phyloP scores from a whole-genome alignment of 92 coral and sea anemone genomes.

The Heliopora coerulea region DNA sequence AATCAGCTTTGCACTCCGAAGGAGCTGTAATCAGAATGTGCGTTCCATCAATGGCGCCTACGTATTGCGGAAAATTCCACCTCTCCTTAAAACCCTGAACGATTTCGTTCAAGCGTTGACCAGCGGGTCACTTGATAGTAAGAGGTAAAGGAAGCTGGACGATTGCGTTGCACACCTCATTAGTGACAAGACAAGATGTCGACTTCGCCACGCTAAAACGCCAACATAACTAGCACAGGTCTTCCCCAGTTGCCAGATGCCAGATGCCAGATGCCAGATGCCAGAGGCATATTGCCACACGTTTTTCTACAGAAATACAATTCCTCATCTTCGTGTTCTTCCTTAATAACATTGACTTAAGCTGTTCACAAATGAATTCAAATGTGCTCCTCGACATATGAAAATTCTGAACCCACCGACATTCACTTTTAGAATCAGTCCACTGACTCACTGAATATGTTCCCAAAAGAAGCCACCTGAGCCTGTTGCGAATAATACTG shows the following conservation, averaged over 20 bases:
- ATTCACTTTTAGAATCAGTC: slow-evolving; percentile 14
- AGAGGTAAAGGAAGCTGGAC: slow-evolving; percentile 5
- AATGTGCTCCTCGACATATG: slow-evolving; percentile 46
- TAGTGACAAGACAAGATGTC: slow-evolving; percentile 2
- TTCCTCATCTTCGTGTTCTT: slow-evolving; percentile 46
- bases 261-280: slow-evolving; percentile 43
- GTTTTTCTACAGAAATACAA: slow-evolving; percentile 37
- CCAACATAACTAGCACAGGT: slow-evolving; percentile 15
- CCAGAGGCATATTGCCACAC: slow-evolving; percentile 43
- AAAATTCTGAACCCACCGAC: slow-evolving; percentile 47
- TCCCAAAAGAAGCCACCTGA: slow-evolving; percentile 36
- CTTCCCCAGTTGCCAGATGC: slow-evolving; percentile 56
- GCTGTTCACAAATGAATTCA: slow-evolving; percentile 42
- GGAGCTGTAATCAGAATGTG: slow-evolving; percentile 15
- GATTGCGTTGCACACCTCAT: slow-evolving; percentile 15
- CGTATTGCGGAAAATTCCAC: slow-evolving; percentile 40
- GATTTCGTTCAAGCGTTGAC: neutral
- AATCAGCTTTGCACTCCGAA: slow-evolving; percentile 7
- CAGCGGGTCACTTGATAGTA: slow-evolving; percentile 22
- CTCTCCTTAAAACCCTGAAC: slow-evolving; percentile 4
- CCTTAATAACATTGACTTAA: slow-evolving; percentile 24
- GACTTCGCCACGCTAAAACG: slow-evolving; percentile 15
- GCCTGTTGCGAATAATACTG: no score
- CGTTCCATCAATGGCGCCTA: slow-evolving; percentile 28
- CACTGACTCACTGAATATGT: no score